Evolutionary conservation across 2,797 vertebrate genomes (phyloP).

Genomic region (Labroides dimidiatus): DNA sequence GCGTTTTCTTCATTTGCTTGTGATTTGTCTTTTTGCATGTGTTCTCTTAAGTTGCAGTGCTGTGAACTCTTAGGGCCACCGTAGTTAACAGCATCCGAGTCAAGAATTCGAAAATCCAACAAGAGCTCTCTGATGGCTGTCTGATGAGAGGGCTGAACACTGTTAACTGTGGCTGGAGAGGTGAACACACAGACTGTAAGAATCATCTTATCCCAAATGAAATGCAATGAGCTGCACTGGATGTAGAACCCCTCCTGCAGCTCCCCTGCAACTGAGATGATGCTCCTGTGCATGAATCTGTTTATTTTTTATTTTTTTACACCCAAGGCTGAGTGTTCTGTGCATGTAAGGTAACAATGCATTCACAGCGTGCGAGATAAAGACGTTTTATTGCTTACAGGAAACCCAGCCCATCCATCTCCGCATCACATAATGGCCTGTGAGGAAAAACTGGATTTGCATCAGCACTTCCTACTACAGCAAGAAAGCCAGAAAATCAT

Average conservation of each 20-base stretch:
- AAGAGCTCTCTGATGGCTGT: conserved; percentile 46
- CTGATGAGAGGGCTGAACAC: conserved; percentile 27
- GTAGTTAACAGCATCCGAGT: no score
- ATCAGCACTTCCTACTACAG: conserved; percentile 38
- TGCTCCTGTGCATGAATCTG: conserved; percentile 29
- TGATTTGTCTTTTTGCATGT: no score
- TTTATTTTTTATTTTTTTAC: conserved; percentile 16
- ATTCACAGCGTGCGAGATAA: conserved; percentile 36
- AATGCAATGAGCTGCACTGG: no score
- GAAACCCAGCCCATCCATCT: conserved; percentile 65
- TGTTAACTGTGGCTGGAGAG: conserved; percentile 45
- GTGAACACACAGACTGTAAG: conserved; percentile 42
- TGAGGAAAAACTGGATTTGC: conserved; percentile 35
- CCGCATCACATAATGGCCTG: conserved; percentile 51
- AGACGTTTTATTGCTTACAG: conserved; percentile 58
- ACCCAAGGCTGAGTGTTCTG: conserved; percentile 1
- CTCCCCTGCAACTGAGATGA: conserved; percentile 23
- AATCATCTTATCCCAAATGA: no score
- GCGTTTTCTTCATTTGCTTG: no score
- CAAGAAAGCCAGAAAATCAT: not conserved
- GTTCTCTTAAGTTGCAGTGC: no score
- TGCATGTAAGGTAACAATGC: conserved; percentile 27
- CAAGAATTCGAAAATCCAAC: conserved; percentile 61
- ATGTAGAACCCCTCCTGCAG: not conserved
- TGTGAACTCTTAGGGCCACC: no score